Evolutionary conservation across 2,797 vertebrate species (phyloP), one percentile per base, ranked within the genome.

Genomic region (Hylomyscus alleni): DNA sequence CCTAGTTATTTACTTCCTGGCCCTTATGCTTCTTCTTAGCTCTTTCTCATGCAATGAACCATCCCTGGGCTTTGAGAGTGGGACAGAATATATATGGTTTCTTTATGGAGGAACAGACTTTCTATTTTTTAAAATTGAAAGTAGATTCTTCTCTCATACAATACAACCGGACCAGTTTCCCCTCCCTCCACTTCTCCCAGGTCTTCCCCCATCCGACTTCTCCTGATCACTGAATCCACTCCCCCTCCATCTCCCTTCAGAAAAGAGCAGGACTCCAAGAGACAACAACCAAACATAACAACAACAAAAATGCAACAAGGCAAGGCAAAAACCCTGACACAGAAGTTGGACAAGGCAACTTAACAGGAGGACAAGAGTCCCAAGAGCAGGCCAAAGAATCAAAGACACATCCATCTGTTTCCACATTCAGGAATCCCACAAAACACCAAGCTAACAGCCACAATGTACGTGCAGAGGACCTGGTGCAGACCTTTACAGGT

Each of bases 91-190:
- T 82, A 40, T 40, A 40, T 37, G 20, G 20, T 81, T 22, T 82
- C 52, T 26, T 58, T 58, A 44, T 56, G 31, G 9, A 19, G 22
- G 77, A 83, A 19, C 56, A 58, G 44, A 3, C 52, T 15, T 83
- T 83, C 56, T 62, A 8, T 56, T 14, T 56, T 58, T 58, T 40
- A 26, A 3, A 81, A 40, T 26, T 40, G 80, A 52, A 50, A 52
- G 47, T 50, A 69, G 67, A 78, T 40, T 73, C 44, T 77, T 47
- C 76, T 83, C 8, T 83, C 56, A 44, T 29, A 40, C 13, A 17
- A 40, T 31, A 20, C 26, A 62, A 8, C 26, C 1, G 0, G 0
- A 11, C 15, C 14, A 44, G 9, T 44, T 62, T 83, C 37, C 1
- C 37, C 37, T 44, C 14, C 26, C 7, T 60, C 14, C 15, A 62